Conservation (phyloP, 2,888 invertebrate genomes). For the Leptarthrus brevirostris region DNA sequence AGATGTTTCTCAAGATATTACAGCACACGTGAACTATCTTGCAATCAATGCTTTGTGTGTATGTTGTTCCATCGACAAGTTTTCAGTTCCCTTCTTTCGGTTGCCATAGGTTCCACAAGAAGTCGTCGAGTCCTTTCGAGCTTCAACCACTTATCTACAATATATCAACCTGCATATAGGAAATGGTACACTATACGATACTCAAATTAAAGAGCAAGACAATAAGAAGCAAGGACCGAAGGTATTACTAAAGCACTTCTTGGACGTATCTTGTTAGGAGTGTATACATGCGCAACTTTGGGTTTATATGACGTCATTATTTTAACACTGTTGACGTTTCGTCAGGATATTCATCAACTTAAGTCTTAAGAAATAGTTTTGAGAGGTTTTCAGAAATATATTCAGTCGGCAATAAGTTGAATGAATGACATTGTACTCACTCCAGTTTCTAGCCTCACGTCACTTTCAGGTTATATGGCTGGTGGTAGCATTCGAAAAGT, state of each 20-base stretch:
- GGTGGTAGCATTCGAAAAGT: not conserved
- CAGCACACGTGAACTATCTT: constrained; percentile 43
- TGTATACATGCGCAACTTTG: constrained; percentile 23
- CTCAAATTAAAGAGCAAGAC: constrained; percentile 46
- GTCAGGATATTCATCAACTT: constrained; percentile 16
- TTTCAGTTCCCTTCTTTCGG: constrained; percentile 11
- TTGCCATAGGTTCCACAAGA: constrained; percentile 24
- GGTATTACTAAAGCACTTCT: not conserved
- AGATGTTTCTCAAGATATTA: constrained; percentile 45
- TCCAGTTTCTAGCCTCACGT: not conserved
- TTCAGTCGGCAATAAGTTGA: constrained; percentile 6
- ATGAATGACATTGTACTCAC: constrained; percentile 11
- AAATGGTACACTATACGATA: constrained; percentile 34
- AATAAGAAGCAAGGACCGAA: constrained; percentile 16
- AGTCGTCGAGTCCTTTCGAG: constrained; percentile 31
- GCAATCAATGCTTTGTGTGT: constrained; percentile 26
- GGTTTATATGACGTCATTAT: constrained; percentile 30
- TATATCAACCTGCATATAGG: constrained; percentile 36
- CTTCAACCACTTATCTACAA: constrained; percentile 38
- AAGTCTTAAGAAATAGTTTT: constrained; percentile 25
- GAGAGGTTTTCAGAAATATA: constrained; percentile 13
- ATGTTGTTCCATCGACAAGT: constrained; percentile 35
- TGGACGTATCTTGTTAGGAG: not conserved
- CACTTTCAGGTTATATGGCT: no score
- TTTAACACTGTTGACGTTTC: not conserved